Percentiles rank a stretch among this genome's conserved stretches.
These are phyloP conservation scores for Hydrozoanthus gracilis DNA, from an alignment of 92 coral and sea anemone species.

Conservation along the genomic window DNA sequence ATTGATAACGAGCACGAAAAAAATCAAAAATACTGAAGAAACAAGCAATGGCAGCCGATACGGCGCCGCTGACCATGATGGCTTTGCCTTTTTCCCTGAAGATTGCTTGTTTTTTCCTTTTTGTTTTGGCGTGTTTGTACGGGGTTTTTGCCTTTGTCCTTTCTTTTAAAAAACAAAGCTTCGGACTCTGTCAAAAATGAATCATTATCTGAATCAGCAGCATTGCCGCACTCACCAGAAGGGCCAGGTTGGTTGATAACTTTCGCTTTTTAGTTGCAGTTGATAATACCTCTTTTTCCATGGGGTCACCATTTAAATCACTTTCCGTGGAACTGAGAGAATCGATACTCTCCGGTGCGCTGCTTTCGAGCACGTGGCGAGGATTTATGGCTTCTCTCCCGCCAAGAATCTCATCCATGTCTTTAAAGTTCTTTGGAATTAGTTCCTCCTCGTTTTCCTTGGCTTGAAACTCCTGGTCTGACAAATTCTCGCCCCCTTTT, in stretches of 20 bases:
- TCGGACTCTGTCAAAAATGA: not conserved
- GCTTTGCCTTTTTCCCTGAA: not conserved
- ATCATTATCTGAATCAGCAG: not conserved
- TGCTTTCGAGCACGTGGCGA: slow-evolving; percentile 8
- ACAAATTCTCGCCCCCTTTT: slow-evolving; percentile 17
- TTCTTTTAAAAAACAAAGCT: not conserved
- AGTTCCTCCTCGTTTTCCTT: slow-evolving; percentile 16
- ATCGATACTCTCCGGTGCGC: not conserved
- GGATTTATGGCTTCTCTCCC: not conserved
- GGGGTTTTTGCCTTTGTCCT: slow-evolving; percentile 10
- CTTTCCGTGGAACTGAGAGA: not conserved
- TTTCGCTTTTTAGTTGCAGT: slow-evolving; percentile 13
- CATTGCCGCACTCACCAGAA: slow-evolving; percentile 5
- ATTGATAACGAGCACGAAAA: too few species aligned
- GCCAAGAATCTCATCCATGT: slow-evolving; percentile 13
- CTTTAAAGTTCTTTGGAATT: not conserved
- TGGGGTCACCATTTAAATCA: slow-evolving; percentile 13
- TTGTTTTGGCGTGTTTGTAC: slow-evolving; percentile 8
- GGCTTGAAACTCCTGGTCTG: slow-evolving; percentile 12
- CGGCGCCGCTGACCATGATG: too few species aligned
- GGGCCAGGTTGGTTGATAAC: slow-evolving; percentile 1
- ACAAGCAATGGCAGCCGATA: too few species aligned
- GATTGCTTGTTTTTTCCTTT: not conserved
- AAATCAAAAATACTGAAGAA: too few species aligned
- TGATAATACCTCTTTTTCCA: slow-evolving; percentile 43